Evolutionary conservation across 2,113 vertebrate species (phyloP).

Genomic region (Dipodomys stephensi): DNA sequence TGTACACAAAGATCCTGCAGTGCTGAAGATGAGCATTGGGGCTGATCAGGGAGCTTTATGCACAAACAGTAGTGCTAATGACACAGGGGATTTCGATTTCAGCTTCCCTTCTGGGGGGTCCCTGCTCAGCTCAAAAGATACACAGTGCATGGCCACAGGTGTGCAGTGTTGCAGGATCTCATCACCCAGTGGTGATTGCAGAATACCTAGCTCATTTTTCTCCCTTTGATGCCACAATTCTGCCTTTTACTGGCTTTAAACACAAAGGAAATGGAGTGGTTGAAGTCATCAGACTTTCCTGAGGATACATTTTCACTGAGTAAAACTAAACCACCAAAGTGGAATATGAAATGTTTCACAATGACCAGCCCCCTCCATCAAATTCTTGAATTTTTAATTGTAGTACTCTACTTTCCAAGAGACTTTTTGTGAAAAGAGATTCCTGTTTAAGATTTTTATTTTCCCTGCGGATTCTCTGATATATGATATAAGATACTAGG

Average conservation of each 20-base stretch:
- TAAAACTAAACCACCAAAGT: background rate
- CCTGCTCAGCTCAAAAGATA: background rate
- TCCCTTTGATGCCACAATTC: background rate
- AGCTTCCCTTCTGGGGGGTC: background rate
- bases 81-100: background rate
- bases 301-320: background rate
- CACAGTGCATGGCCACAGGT: background rate
- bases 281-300: background rate
- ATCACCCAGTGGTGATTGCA: background rate
- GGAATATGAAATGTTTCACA: background rate
- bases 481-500: too few relatives aligned
- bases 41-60: background rate
- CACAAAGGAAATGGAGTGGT: background rate
- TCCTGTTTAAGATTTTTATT: too few relatives aligned
- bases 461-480: too few relatives aligned
- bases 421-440: too few relatives aligned
- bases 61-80: background rate
- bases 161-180: accelerated
- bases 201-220: background rate
- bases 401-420: too few relatives aligned
- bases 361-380: background rate
- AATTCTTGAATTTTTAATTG: too few relatives aligned
- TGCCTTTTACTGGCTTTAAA: background rate
- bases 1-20: background rate
- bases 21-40: background rate